Base-by-base conservation (phyloP, 2,113 vertebrate species). In the Illadopsis cleaveri region DNA sequence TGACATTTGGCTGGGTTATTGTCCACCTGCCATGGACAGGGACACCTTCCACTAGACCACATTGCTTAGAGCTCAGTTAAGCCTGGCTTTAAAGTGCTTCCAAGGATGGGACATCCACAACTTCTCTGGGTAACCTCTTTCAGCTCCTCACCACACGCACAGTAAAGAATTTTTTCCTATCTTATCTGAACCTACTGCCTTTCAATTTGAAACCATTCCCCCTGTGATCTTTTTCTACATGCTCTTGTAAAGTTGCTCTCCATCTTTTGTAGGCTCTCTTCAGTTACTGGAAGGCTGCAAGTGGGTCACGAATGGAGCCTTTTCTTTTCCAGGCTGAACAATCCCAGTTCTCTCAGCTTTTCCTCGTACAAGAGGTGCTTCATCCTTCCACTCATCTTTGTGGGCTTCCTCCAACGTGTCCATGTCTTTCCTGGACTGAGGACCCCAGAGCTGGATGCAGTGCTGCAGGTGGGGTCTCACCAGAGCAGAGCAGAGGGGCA, bases 321-420 rank as follows among this genome's bases (percentile, higher is more conserved):
- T 38, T 11, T 62, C 27, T 38, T 54, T 19, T 54, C 12, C 12
- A 47, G 27, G 23, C 18, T 84, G 28, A 38, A 54, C 28, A n/a
- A 38, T 2, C 11, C n/a, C 11, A 4, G 2, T 22, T 37, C 14
- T 27, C n/a, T 45, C 48, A 54, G 23, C 28, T 10, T 45, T 73
- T 64, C 22, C 40, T 64, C 1, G 1, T 7, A 28, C 0, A 2
- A 62, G 21, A 62, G 22, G 12, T 37, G 17, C 8, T 61, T 37
- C 56, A 37, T 13, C 56, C 13, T 57, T 21, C 33, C 1, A n/a
- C 10, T 58, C 57, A 28, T 5, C 38, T 28, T 30, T 12, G 8
- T 44, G 25, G 16, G 7, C 3, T 12, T 35, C 54, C 10, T 61
- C 37, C 6, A 31, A 2, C 25, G 44, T 27, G 5, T 61, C 47